These are phyloP conservation scores for Macquaria ambigua DNA, from an alignment of 2,113 vertebrate species.

Conservation along the genomic window DNA sequence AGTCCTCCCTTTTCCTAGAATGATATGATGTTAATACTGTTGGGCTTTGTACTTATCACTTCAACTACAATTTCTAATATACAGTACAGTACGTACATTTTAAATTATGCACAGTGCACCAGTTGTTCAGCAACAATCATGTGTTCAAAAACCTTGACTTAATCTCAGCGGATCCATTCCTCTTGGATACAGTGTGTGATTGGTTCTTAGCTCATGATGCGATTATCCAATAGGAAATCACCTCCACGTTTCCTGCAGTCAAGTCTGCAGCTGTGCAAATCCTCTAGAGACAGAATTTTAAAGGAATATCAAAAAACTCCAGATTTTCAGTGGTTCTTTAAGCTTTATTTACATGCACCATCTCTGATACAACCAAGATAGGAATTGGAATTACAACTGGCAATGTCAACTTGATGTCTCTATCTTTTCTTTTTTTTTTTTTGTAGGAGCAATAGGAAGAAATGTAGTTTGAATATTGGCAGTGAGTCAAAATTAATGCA, in stretches of 20 bases:
- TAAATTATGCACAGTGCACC: neutral
- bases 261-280: slow-evolving; percentile 56
- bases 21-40: neutral
- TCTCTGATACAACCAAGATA: slow-evolving; percentile 92
- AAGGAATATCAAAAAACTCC: slow-evolving; percentile 11
- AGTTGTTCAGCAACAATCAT: slow-evolving; percentile 14
- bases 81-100: neutral
- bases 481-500: slow-evolving; percentile 43
- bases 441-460: slow-evolving; percentile 71
- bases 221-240: slow-evolving; percentile 68
- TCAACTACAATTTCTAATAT: neutral
- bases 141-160: slow-evolving; percentile 45
- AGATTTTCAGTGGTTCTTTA: slow-evolving; percentile 84
- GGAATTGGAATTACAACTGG: slow-evolving; percentile 90
- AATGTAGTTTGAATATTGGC: slow-evolving; percentile 56
- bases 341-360: slow-evolving; percentile 99
- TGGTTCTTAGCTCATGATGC: slow-evolving; percentile 62
- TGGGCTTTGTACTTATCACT: neutral
- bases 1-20: neutral
- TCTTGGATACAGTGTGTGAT: slow-evolving; percentile 80
- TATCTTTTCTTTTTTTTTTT: neutral
- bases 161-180: slow-evolving; percentile 24
- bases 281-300: slow-evolving; percentile 39
- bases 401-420: slow-evolving; percentile 82
- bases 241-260: slow-evolving; percentile 50